These are phyloP conservation scores for Lasioglossum albipes DNA, from an alignment of 1,140 invertebrate species.

Conservation along the genomic window DNA sequence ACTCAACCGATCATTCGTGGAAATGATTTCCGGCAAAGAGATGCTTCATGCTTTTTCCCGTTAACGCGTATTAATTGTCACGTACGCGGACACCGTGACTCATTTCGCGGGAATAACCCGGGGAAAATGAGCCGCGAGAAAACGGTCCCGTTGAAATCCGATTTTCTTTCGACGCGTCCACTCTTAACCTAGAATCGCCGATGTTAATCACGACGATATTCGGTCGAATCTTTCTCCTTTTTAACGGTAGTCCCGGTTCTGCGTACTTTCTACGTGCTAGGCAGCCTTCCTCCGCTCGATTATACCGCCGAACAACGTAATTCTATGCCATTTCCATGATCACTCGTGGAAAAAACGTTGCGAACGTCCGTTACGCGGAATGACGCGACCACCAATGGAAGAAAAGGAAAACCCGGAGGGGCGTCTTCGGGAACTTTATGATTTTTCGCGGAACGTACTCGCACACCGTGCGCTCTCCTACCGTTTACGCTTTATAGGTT, in stretches of 20 bases:
- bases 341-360: not conserved
- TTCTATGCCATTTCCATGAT: not conserved
- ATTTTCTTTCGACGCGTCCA: not conserved
- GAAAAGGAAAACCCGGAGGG: not conserved
- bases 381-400: not conserved
- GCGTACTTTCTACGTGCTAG: not conserved
- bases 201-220: not conserved
- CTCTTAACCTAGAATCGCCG: not conserved
- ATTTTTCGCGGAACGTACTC: no score
- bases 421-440: not conserved
- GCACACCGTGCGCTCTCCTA: no score
- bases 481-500: no score
- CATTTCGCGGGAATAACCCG: not conserved
- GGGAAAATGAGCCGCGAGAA: not conserved
- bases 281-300: not conserved
- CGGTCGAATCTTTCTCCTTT: not conserved
- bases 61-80: slow-evolving; percentile 20
- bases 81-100: not conserved
- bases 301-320: not conserved
- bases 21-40: slow-evolving; percentile 15
- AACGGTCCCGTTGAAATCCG: not conserved
- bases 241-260: not conserved
- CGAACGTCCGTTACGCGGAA: not conserved
- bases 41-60: slow-evolving; percentile 4
- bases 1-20: slow-evolving; percentile 31